Base-by-base conservation (phyloP, 1,140 invertebrate genomes). In the Chionoecetes opilio region DNA sequence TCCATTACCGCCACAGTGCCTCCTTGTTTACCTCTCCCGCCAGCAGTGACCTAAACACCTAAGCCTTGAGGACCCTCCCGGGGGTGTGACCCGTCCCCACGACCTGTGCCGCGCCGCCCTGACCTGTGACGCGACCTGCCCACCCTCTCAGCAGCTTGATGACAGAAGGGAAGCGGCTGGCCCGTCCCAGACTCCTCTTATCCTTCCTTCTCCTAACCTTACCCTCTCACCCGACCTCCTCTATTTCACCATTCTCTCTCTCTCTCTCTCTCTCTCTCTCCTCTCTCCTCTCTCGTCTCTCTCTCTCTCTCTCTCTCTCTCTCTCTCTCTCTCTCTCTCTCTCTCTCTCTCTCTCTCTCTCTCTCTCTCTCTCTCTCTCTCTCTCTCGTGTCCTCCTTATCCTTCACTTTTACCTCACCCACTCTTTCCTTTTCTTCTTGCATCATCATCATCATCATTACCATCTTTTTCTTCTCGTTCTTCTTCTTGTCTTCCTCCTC, bases 121-220 rank as follows among this genome's bases (percentile, higher is more conserved):
- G 88, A 46, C 88, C 88, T 90, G 35, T 90, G 88, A 90, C 88
- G 53, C 41, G 38, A 46, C 91, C 32, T 37, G 26, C 91, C 31
- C 91, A 8, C 26, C 75, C 41, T 82, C 91, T 93, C 37, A 93
- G 82, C 91, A 31, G 31, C 75, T 37, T 17, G 91, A 38, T 86
- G 91, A 93, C 91, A 93, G 91, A 37, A 93, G 82, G 34, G 91
- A 85, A 93, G 35, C 91, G 82, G 82, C 26, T 93, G 91, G 88
- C 88, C 91, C 82, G 31, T 38, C 35, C 26, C 35, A 26, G 37
- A 31, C 35, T 29, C 32, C 29, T 84, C 82, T 41, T 85, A 14
- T 35, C 31, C 31, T 31, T 82, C 53, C 63, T 82, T 75, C 31
- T 35, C 53, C 82, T 0, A 53, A 21, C 31, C 53, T 92, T 0